phyloP scores from a whole-genome alignment of 2,888 invertebrate species.

The Pimpla rufipes region DNA sequence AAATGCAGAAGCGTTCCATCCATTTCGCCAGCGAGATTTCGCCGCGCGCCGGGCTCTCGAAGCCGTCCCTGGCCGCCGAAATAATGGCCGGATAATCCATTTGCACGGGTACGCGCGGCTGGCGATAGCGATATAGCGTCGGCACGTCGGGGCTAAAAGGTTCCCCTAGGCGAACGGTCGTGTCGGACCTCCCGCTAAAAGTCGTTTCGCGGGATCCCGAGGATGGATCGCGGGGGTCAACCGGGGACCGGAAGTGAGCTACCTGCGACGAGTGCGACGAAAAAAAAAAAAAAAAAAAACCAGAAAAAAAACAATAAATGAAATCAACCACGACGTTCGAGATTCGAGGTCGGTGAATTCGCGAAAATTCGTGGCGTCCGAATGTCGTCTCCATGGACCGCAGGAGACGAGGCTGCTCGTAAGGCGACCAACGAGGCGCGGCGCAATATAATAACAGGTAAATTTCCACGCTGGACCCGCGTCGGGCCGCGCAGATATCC shows the following conservation, averaged over 20 bases:
- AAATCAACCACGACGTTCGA: conserved; percentile 16
- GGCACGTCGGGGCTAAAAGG: conserved; percentile 75
- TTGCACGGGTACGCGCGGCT: conserved; percentile 65
- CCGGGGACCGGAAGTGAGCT: conserved; percentile 39
- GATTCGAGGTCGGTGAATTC: no score
- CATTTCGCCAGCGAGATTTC: conserved; percentile 42
- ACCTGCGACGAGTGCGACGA: conserved; percentile 30
- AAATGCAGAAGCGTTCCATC: background rate
- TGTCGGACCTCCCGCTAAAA: conserved; percentile 46
- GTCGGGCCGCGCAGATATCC: background rate
- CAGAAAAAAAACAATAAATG: no score
- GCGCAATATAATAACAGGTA: conserved; percentile 38
- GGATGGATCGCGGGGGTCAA: conserved; percentile 43
- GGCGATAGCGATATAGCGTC: conserved; percentile 22
- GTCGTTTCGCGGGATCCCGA: conserved; percentile 40
- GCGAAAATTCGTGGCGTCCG: no score
- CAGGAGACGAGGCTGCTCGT: no score
- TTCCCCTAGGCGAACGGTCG: conserved; percentile 60
- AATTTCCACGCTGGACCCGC: no score
- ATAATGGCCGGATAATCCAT: conserved; percentile 80
- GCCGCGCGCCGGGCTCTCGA: conserved; percentile 49
- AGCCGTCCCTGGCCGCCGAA: conserved; percentile 67
- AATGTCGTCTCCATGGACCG: no score
- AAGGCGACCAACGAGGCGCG: conserved; percentile 16
- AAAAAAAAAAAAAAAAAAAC: conserved; percentile 2